Base-by-base conservation (phyloP, 2,888 invertebrate species). In the Dinocampus coccinellae region DNA sequence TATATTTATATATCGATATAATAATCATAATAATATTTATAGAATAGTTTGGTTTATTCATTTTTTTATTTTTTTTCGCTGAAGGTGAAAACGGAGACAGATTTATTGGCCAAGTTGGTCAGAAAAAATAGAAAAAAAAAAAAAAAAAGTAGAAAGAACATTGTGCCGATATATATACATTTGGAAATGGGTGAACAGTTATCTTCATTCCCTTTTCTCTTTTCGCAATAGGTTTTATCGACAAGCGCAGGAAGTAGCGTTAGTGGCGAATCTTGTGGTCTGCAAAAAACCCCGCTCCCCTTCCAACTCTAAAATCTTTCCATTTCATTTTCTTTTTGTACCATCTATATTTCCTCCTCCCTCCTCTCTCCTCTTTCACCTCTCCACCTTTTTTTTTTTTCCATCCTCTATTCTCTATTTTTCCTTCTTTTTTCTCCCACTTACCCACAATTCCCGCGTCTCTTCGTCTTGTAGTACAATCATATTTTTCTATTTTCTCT, bases 51-150 rank as follows among this genome's bases (percentile, higher is more conserved):
- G 29, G 1, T 16, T 16, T 34, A 58, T 58, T 58, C n/a, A 58
- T 34, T 58, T 20, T 16, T 16, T 58, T 58, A 1, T 16, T 47
- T 34, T 58, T 20, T 16, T 16, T 58, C 34, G 1, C 33, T 47
- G 13, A n/a, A 58, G 58, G 58, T 58, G 58, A 6, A 29, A 34
- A 29, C 47, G 22, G 52, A 60, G 61, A 61, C 61, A 68, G 61
- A 61, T 68, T 68, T 68, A 68, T 68, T 61, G 61, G 53, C 16
- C 61, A 61, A 68, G 68, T 68, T 68, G 68, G 61, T 60, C 68
- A 53, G 61, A 61, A 33, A 39, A 33, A 22, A 57, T n/a, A n/a
- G 61, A 60, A 34, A 20, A 47, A 47, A 22, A 67, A 42, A 39
- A 33, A 42, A 42, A 57, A 58, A 39, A 39, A 33, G 29, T 1